Percentiles rank a stretch among this genome's conserved stretches.
phyloP scores from a whole-genome alignment of 2,113 vertebrate species.

The Chrysochloris asiatica region DNA sequence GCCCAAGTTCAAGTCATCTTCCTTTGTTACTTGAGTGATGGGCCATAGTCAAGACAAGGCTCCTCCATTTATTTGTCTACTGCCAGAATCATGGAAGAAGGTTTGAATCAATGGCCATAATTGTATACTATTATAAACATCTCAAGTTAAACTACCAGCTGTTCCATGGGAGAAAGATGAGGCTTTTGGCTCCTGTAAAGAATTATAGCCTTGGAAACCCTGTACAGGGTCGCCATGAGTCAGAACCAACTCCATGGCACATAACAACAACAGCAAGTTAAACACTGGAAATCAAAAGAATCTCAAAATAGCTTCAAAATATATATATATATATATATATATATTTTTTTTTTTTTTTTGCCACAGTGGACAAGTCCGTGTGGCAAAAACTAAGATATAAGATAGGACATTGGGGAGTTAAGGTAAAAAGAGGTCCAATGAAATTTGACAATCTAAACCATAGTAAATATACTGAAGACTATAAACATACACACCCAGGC shows the following conservation, averaged over 20 bases:
- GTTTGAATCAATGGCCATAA: neutral
- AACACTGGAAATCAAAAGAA: neutral
- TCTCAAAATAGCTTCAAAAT: neutral
- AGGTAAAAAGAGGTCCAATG: neutral
- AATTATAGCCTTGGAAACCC: too few species aligned
- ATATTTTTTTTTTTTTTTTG: too few species aligned
- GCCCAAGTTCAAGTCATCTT: neutral
- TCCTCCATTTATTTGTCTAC: neutral
- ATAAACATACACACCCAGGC: neutral
- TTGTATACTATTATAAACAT: neutral
- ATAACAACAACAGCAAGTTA: neutral
- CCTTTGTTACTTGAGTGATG: neutral
- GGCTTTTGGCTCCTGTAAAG: too few species aligned
- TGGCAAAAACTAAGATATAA: too few species aligned
- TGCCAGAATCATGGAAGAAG: neutral
- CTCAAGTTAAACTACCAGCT: too few species aligned
- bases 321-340: too few species aligned
- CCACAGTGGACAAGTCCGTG: neutral
- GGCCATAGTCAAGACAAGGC: neutral
- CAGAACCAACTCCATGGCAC: too few species aligned
- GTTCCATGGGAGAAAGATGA: too few species aligned
- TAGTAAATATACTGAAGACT: neutral
- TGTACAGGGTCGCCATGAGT: too few species aligned
- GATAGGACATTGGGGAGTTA: neutral
- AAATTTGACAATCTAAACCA: neutral